Percentiles rank a stretch among this genome's conserved stretches.
Conservation (phyloP, 2,113 vertebrate genomes). For the Corydoras maculifer region DNA sequence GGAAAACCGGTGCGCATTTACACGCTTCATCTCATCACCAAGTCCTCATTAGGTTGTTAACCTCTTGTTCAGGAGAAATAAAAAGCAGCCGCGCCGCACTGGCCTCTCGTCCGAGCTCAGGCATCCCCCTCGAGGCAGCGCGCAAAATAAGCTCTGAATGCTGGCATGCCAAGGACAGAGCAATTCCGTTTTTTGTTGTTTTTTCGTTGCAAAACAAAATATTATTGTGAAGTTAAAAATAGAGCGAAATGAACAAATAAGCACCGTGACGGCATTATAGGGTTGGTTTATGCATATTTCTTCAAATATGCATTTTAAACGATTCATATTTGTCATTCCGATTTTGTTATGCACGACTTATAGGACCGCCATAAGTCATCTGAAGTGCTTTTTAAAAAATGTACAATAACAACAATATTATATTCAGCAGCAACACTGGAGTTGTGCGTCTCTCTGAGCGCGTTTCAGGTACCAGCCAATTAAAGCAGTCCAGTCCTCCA, state of each 20-base stretch:
- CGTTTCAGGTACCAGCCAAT: conserved; percentile 75
- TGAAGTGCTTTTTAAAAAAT: too few relatives aligned
- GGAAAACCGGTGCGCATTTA: conserved; percentile 70
- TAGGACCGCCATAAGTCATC: too few relatives aligned
- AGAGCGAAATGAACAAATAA: too few relatives aligned
- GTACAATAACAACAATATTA: not conserved
- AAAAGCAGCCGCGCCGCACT: conserved; percentile 58
- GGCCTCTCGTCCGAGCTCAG: conserved; percentile 61
- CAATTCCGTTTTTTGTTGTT: not conserved
- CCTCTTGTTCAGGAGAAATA: conserved; percentile 75
- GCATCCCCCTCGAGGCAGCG: conserved; percentile 70
- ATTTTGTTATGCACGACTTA: too few relatives aligned
- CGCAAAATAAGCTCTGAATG: conserved; percentile 58
- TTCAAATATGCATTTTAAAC: too few relatives aligned
- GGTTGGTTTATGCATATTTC: too few relatives aligned
- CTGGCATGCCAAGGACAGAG: not conserved
- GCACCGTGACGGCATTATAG: too few relatives aligned
- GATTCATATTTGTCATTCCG: too few relatives aligned
- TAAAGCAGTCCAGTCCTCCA: conserved; percentile 84
- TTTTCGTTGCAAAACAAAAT: not conserved
- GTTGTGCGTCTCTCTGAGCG: conserved; percentile 24
- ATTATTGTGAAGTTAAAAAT: too few relatives aligned
- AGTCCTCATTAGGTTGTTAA: conserved; percentile 80
- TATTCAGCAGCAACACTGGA: not conserved
- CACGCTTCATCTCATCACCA: conserved; percentile 78